These are phyloP conservation scores for Chydorus sphaericus DNA, from an alignment of 2,888 invertebrate species.

Conservation along the genomic window DNA sequence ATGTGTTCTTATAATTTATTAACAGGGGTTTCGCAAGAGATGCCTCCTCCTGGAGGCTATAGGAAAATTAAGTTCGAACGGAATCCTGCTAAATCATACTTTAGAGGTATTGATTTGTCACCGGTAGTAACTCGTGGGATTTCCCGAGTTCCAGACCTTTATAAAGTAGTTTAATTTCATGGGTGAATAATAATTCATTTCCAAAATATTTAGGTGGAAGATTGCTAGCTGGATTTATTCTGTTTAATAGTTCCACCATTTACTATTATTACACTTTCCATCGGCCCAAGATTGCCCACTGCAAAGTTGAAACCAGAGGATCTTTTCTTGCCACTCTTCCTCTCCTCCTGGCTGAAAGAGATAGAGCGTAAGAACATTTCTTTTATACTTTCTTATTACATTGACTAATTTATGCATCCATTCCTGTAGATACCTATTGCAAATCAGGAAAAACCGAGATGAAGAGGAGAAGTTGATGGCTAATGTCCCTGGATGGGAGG, in stretches of 20 bases:
- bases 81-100: slow-evolving; percentile 52
- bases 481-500: slow-evolving; percentile 75
- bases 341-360: slow-evolving; percentile 64
- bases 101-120: slow-evolving; percentile 42
- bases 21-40: no score
- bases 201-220: slow-evolving; percentile 22
- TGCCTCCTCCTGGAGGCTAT: slow-evolving; percentile 89
- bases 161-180: not conserved
- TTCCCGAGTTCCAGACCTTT: not conserved
- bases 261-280: slow-evolving; percentile 37
- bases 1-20: no score
- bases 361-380: slow-evolving; percentile 46
- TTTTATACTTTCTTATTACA: not conserved
- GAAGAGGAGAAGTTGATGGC: slow-evolving; percentile 77
- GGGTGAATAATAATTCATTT: not conserved
- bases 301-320: slow-evolving; percentile 59
- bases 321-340: slow-evolving; percentile 60
- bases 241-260: slow-evolving; percentile 39
- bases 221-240: slow-evolving; percentile 24
- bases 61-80: slow-evolving; percentile 54
- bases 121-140: not conserved
- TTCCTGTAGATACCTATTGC: slow-evolving; percentile 45
- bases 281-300: not conserved
- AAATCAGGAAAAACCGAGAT: slow-evolving; percentile 60
- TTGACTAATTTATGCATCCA: not conserved